A percentile compares a stretch with the other conserved stretches of the same genome.
Evolutionary conservation across 1,140 invertebrate genomes (phyloP).

Genomic region (Atopsyche davidsoni): DNA sequence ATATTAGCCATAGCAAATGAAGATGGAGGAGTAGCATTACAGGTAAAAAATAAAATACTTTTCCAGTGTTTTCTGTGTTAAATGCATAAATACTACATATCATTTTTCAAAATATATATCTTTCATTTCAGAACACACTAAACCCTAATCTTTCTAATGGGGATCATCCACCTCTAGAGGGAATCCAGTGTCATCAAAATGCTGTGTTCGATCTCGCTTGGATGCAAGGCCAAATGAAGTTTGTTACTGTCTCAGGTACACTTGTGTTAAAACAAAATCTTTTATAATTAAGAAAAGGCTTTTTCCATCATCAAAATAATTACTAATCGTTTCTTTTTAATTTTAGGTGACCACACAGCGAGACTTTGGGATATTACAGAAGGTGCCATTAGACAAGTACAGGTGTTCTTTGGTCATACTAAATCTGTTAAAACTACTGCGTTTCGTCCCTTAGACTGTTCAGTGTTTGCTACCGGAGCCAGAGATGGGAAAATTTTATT

Average conservation of each 20-base stretch:
- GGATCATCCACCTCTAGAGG: slow-evolving; percentile 41
- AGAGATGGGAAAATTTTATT: slow-evolving; percentile 77
- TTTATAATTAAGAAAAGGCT: neutral
- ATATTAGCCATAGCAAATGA: slow-evolving; percentile 77
- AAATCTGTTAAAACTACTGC: slow-evolving; percentile 73
- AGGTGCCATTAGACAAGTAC: slow-evolving; percentile 41
- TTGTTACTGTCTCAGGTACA: slow-evolving; percentile 69
- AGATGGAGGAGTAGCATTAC: slow-evolving; percentile 67
- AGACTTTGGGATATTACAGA: slow-evolving; percentile 63
- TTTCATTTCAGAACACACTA: slow-evolving; percentile 35
- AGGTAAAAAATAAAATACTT: slow-evolving; percentile 39
- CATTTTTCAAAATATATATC: neutral
- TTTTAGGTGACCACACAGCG: slow-evolving; percentile 70
- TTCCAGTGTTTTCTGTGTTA: neutral
- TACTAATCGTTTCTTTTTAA: slow-evolving; percentile 4
- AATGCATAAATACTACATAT: neutral
- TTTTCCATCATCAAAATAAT: neutral
- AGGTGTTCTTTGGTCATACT: slow-evolving; percentile 65
- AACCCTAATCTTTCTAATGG: slow-evolving; percentile 31
- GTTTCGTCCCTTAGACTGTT: slow-evolving; percentile 59
- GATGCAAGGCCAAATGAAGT: slow-evolving; percentile 65
- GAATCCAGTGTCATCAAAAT: slow-evolving; percentile 69
- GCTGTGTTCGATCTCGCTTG: slow-evolving; percentile 85
- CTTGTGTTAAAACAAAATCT: neutral
- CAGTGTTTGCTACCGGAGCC: slow-evolving; percentile 78